phyloP scores from a whole-genome alignment of 2,888 invertebrate species.

The Ischnus inquisitorius region DNA sequence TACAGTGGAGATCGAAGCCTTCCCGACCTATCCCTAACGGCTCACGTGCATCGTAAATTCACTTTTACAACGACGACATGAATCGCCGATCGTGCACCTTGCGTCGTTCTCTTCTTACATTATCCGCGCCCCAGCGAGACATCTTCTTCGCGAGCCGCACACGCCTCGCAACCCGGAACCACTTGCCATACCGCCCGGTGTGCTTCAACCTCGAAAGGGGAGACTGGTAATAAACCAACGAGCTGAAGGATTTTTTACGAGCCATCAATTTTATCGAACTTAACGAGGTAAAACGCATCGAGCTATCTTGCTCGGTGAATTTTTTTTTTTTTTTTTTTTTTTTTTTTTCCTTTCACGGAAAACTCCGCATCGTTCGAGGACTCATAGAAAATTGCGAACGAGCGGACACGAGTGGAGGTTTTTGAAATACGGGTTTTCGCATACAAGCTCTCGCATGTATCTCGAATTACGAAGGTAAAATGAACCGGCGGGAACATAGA shows the following conservation, averaged over 20 bases:
- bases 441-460: too few relatives aligned
- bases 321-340: too few relatives aligned
- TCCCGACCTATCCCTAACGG: neutral
- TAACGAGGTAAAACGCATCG: conserved; percentile 44
- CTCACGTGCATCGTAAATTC: conserved; percentile 55
- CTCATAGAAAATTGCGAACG: neutral
- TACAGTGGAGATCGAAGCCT: conserved; percentile 34
- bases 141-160: neutral
- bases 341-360: too few relatives aligned
- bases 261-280: conserved; percentile 63
- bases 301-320: conserved; percentile 9
- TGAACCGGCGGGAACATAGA: too few relatives aligned
- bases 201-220: neutral
- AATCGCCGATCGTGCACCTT: conserved; percentile 43
- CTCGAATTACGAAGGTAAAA: too few relatives aligned
- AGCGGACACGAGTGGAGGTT: too few relatives aligned
- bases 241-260: conserved; percentile 55
- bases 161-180: neutral
- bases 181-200: neutral
- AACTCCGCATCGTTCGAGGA: neutral
- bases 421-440: too few relatives aligned
- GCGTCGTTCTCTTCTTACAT: conserved; percentile 7
- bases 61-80: conserved; percentile 52
- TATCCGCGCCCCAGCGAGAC: neutral
- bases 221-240: neutral